phyloP scores from a whole-genome alignment of 2,113 vertebrate genomes.

The Neolamprologus kungweensis region DNA sequence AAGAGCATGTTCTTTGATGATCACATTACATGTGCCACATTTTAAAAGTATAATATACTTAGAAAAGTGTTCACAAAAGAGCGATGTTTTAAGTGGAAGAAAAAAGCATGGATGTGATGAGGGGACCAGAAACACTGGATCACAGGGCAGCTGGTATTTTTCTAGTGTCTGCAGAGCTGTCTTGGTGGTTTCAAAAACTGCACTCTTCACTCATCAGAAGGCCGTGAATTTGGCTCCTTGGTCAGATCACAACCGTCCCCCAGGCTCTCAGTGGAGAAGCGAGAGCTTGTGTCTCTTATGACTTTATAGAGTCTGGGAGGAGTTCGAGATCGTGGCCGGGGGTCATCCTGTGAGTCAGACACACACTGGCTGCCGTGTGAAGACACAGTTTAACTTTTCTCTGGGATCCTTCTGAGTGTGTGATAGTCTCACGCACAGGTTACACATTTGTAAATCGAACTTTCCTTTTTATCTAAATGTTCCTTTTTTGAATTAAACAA shows the following conservation, averaged over 20 bases:
- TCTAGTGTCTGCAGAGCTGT: not conserved
- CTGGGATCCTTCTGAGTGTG: not conserved
- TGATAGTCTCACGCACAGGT: not conserved
- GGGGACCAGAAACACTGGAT: not conserved
- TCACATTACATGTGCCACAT: not conserved
- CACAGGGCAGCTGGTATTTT: not conserved
- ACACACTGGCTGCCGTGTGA: not conserved
- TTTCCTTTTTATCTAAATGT: not conserved
- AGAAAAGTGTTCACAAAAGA: not conserved
- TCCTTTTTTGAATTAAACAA: not conserved
- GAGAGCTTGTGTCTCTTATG: not conserved
- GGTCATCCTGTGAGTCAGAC: not conserved
- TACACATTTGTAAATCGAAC: not conserved
- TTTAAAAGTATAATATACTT: not conserved
- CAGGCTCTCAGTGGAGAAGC: not conserved
- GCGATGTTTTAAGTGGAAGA: not conserved
- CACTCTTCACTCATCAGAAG: not conserved
- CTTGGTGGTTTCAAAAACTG: not conserved
- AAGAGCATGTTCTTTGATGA: not conserved
- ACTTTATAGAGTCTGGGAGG: accelerated
- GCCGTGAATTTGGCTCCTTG: accelerated
- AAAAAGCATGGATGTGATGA: not conserved
- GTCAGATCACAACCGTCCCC: accelerated
- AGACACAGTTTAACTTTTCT: not conserved
- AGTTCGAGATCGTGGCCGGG: not conserved